phyloP scores from a whole-genome alignment of 1,140 invertebrate genomes.

The Zaprionus capensis region DNA sequence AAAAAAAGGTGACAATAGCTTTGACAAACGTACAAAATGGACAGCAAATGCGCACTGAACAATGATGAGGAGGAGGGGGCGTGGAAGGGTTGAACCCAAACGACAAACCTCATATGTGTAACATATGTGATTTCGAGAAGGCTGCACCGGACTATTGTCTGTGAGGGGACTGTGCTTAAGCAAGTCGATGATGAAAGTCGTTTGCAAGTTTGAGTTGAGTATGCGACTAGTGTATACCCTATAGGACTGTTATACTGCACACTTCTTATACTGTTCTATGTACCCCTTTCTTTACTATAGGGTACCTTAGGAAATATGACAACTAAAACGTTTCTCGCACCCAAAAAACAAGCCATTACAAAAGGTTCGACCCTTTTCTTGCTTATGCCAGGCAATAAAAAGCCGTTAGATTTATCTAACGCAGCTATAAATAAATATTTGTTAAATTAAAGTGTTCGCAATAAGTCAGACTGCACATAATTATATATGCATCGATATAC shows the following conservation, averaged over 20 bases:
- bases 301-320: background rate
- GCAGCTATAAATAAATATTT: constrained; percentile 2
- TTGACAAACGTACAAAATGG: constrained; percentile 56
- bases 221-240: constrained; percentile 1
- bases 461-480: background rate
- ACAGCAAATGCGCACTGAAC: constrained; percentile 68
- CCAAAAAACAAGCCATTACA: constrained; percentile 2
- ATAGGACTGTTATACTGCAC: background rate
- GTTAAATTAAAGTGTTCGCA: background rate
- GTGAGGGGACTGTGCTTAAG: constrained; percentile 13
- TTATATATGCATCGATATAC: background rate
- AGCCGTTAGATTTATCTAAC: constrained; percentile 2
- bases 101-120: constrained; percentile 50
- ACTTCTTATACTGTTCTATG: background rate
- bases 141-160: constrained; percentile 14
- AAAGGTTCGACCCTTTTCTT: background rate
- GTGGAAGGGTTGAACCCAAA: constrained; percentile 19
- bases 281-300: background rate
- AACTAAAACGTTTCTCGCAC: background rate
- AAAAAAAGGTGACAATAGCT: constrained; percentile 73
- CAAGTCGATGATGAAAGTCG: background rate
- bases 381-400: constrained; percentile 16
- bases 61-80: constrained; percentile 13
- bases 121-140: constrained; percentile 65
- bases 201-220: background rate